Conservation (phyloP, 2,888 invertebrate species). For the Brachycybe producta region DNA sequence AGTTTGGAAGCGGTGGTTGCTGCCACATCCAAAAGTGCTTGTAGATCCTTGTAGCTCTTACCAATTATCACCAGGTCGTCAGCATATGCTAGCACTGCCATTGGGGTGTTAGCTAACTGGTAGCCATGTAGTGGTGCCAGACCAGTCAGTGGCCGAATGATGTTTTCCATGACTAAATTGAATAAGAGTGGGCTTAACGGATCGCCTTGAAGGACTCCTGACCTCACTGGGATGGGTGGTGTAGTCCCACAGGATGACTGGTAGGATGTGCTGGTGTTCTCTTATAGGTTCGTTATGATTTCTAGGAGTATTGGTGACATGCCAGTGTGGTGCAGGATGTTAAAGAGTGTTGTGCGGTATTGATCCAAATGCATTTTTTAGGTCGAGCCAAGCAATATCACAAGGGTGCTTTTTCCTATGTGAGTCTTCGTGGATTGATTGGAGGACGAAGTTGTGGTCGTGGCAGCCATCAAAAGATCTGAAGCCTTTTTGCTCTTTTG, state of each 20-base stretch:
- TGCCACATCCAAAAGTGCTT: background rate
- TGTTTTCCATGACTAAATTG: slow-evolving; percentile 29
- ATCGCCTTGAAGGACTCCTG: slow-evolving; percentile 30
- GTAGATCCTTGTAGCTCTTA: slow-evolving; percentile 15
- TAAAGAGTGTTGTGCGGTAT: background rate
- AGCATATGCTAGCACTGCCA: slow-evolving; percentile 21
- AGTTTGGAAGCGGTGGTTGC: background rate
- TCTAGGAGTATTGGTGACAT: background rate
- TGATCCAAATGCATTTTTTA: slow-evolving; percentile 7
- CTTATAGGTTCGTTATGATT: slow-evolving; percentile 22
- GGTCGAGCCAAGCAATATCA: background rate
- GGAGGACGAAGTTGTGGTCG: background rate
- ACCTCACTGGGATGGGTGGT: slow-evolving; percentile 23
- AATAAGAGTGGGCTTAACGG: slow-evolving; percentile 30
- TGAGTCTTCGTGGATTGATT: background rate
- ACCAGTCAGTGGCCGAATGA: no score
- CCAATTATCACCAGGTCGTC: slow-evolving; percentile 24
- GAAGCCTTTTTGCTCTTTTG: slow-evolving; percentile 31
- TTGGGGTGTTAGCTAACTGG: background rate
- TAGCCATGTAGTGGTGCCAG: no score
- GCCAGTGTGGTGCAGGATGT: background rate
- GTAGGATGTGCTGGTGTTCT: slow-evolving; percentile 21
- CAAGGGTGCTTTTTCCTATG: background rate
- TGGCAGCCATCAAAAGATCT: slow-evolving; percentile 24
- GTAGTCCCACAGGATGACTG: slow-evolving; percentile 20